Base-by-base conservation (phyloP, 2,113 vertebrate species). In the Mormoops blainvillei region DNA sequence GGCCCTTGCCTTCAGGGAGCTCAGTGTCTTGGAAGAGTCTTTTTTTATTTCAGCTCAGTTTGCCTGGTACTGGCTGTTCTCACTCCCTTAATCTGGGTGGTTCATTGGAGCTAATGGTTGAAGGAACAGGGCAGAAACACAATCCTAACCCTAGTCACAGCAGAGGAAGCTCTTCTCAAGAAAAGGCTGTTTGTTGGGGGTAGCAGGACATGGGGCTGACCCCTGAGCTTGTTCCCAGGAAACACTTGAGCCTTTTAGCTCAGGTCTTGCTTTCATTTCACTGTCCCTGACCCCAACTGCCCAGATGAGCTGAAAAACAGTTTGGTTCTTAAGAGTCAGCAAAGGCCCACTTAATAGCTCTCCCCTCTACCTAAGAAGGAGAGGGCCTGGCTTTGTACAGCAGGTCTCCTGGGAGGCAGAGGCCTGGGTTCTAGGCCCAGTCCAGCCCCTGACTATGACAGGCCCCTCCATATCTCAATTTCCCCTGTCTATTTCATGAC, bases 211-310 rank as follows among this genome's bases (percentile, higher is more conserved):
- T 70, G 26, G 61, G 19, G 10, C 58, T 76, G 41, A 70, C 24
- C 67, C 67, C 65, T 93, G 58, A 90, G 33, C 65, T 92, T 73
- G 81, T 33, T 96, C 71, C 31, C 88, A 68, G 85, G 16, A 94
- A 28, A 81, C 9, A 80, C 2, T 15, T 67, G 73, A 89, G 20
- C 24, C 54, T n/a, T 5, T 50, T 70, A 70, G 54, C 68, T 68
- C 15, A 31, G 28, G 63, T 65, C 76, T 87, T 63, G 33, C 58
- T 61, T 11, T 92, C n/a, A 74, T 54, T 80, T 48, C 63, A 88
- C 45, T 83, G 45, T 14, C 20, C 4, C 14, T 50, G 63, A 74
- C 61, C 52, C 28, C 54, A 92, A 41, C 48, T 89, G 7, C 77
- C 38, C 31, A 86, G 36, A 85, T 5, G 74, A 84, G 13, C 33